phyloP scores from a whole-genome alignment of 2,888 invertebrate genomes.

The Rhagophthalmus giganteus region DNA sequence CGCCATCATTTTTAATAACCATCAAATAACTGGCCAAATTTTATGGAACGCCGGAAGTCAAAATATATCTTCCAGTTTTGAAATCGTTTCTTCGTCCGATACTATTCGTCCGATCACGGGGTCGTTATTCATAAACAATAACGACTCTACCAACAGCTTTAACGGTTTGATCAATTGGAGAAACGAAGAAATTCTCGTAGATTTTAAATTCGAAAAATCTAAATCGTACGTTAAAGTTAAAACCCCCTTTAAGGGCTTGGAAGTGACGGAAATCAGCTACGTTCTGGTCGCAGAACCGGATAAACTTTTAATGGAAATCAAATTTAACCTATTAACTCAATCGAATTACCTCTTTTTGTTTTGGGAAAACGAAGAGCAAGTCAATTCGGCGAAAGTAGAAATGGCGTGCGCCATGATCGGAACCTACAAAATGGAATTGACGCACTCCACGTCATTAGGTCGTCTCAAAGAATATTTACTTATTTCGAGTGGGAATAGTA shows the following conservation, averaged over 20 bases:
- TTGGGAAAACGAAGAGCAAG: slow-evolving; percentile 21
- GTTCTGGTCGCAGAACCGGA: slow-evolving; percentile 26
- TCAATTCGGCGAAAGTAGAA: slow-evolving; percentile 21
- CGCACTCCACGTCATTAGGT: slow-evolving; percentile 28
- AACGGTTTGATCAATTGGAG: slow-evolving; percentile 31
- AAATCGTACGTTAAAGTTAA: slow-evolving; percentile 31
- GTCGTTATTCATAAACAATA: slow-evolving; percentile 25
- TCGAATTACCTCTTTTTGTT: slow-evolving; percentile 29
- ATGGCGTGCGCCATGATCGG: slow-evolving; percentile 36
- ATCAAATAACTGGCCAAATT: slow-evolving; percentile 32
- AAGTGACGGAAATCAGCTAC: slow-evolving; percentile 33
- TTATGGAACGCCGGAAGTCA: slow-evolving; percentile 27
- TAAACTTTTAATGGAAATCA: slow-evolving; percentile 29
- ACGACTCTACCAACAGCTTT: slow-evolving; percentile 25
- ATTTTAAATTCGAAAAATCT: slow-evolving; percentile 32
- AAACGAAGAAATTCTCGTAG: slow-evolving; percentile 22
- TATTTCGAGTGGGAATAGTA: slow-evolving; percentile 29
- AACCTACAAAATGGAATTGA: slow-evolving; percentile 29
- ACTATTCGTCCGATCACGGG: slow-evolving; percentile 33
- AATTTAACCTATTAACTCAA: slow-evolving; percentile 33
- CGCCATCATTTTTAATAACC: slow-evolving; percentile 33
- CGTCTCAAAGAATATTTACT: slow-evolving; percentile 32
- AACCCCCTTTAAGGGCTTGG: slow-evolving; percentile 37
- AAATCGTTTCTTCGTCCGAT: slow-evolving; percentile 31
- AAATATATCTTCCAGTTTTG: slow-evolving; percentile 30